Percentiles rank a stretch among this genome's conserved stretches.
phyloP scores from a whole-genome alignment of 2,888 invertebrate genomes.

The Tigriopus californicus region DNA sequence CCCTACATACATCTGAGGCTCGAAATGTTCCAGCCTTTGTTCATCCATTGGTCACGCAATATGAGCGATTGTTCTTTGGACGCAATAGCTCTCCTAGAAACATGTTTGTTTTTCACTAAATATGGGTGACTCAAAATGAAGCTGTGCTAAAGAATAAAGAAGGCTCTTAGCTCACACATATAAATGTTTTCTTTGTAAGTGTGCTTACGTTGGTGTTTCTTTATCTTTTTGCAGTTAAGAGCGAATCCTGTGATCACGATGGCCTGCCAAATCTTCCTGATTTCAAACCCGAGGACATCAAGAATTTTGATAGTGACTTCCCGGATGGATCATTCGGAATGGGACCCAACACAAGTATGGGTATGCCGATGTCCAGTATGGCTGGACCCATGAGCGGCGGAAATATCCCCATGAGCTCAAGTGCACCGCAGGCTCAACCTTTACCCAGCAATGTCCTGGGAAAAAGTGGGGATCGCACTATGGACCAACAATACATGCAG shows the following conservation, averaged over 20 bases:
- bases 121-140: no score
- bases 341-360: slow-evolving; percentile 32
- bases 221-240: slow-evolving; percentile 7
- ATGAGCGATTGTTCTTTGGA: no score
- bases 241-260: slow-evolving; percentile 4
- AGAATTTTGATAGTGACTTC: not conserved
- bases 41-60: no score
- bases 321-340: slow-evolving; percentile 41
- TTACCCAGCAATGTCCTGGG: slow-evolving; percentile 55
- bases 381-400: no score
- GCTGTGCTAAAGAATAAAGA: no score
- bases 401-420: not conserved
- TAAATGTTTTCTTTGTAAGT: no score
- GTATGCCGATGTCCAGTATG: not conserved
- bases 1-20: no score
- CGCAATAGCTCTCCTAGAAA: no score
- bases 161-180: no score
- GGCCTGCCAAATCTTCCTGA: slow-evolving; percentile 2
- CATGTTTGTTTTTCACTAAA: no score
- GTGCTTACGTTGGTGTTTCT: no score
- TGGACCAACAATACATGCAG: slow-evolving; percentile 74
- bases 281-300: slow-evolving; percentile 1
- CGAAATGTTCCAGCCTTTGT: no score
- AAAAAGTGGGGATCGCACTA: slow-evolving; percentile 42
- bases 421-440: slow-evolving; percentile 27